A percentile compares a stretch with the other conserved stretches of the same genome.
Conservation (phyloP, 64 coral and sea anemone species). For the Orbicella faveolata region DNA sequence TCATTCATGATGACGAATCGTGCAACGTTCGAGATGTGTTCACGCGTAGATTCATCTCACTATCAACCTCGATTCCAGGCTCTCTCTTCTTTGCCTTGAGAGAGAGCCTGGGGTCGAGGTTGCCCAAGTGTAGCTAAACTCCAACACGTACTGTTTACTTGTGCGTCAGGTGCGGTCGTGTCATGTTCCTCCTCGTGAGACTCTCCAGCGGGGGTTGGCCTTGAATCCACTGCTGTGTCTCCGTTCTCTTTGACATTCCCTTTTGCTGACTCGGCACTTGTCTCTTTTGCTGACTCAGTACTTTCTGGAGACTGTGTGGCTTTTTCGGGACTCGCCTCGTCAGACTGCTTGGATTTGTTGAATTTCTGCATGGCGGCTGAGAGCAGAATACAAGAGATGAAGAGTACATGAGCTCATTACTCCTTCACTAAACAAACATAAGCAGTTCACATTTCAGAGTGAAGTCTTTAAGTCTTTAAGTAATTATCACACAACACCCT, state of each 20-base stretch:
- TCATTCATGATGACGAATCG: too few species aligned
- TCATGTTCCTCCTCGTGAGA: background rate
- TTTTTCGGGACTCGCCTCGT: background rate
- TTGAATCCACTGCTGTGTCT: background rate
- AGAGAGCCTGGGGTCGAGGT: too few species aligned
- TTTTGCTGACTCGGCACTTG: background rate
- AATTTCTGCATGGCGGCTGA: conserved; percentile 67
- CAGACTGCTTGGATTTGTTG: conserved; percentile 1
- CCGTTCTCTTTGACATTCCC: background rate
- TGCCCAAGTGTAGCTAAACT: background rate
- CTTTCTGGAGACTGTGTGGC: background rate
- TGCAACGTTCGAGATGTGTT: too few species aligned
- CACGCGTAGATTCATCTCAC: too few species aligned
- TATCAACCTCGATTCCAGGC: too few species aligned
- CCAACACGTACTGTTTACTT: background rate
- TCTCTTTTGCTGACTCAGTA: too few species aligned
- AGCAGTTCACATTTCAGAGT: too few species aligned
- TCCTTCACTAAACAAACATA: too few species aligned
- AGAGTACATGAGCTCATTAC: background rate
- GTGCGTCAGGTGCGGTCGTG: background rate
- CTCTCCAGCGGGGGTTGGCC: conserved; percentile 6
- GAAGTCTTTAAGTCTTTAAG: too few species aligned
- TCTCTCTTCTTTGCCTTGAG: too few species aligned
- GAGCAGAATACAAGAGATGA: background rate
- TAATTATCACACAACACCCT: too few species aligned